Evolutionary conservation across 2,797 vertebrate genomes (phyloP), one percentile per base, ranked within the genome.

Genomic region (Novumbra hubbsi): DNA sequence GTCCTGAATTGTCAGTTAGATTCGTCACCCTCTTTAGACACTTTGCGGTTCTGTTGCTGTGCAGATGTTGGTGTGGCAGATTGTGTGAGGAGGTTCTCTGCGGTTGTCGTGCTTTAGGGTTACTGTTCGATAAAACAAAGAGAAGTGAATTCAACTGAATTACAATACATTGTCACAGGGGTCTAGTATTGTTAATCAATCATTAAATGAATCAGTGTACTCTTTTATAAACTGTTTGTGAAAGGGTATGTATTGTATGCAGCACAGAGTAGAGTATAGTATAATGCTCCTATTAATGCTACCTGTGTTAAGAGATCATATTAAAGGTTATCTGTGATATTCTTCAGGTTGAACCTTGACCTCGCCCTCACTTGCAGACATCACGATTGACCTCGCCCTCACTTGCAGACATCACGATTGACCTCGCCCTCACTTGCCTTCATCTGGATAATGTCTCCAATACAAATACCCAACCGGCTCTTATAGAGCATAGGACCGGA

Each of bases 371-470:
- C 55, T 17, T 60, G n/a, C 21, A 60, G 24, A 60, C 55, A 60
- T n/a, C n/a, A n/a, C n/a, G n/a, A n/a, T 60, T 60, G 55, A 60
- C 55, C 21, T 60, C 55, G 12, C 55, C 21, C n/a, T 60, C 21
- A 60, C 55, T 17, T 60, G n/a, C 21, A 60, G 24, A 60, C 55
- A 60, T n/a, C n/a, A n/a, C n/a, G n/a, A n/a, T 60, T 60, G 55
- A 60, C 55, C 21, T 60, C 55, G 12, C 55, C 21, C n/a, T 60
- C 21, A 60, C 55, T 17, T 60, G n/a, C 21, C n/a, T n/a, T n/a
- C n/a, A n/a, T 60, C 55, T 60, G 55, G 55, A 60, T 24, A 60
- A 24, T 60, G 55, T 60, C 55, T 60, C 21, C 55, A 60, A 60
- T 21, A 60, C 55, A 3, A 60, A 24, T 12, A 60, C 55, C 55